A percentile compares a stretch with the other conserved stretches of the same genome.
Conservation (phyloP, 2,113 vertebrate genomes). For the Apistogramma diplotaenia region DNA sequence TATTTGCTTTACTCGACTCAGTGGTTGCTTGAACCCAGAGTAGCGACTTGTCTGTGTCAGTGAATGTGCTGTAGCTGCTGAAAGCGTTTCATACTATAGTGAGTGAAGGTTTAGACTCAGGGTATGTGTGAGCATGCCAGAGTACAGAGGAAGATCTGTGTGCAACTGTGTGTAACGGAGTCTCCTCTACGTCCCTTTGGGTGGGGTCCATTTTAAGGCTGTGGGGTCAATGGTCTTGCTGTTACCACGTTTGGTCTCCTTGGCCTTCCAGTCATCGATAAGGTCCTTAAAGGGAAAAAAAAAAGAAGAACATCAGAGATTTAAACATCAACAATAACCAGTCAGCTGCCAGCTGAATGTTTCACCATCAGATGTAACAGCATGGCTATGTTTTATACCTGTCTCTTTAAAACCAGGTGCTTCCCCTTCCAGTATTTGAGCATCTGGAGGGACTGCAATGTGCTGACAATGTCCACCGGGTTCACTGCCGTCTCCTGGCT, state of each 20-base stretch:
- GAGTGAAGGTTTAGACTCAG: conserved; percentile 5
- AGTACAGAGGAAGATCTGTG: neutral
- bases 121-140: conserved; percentile 35
- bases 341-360: neutral
- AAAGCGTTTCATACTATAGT: neutral
- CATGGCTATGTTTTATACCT: conserved; percentile 70
- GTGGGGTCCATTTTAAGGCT: conserved; percentile 97
- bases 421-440: conserved; percentile 99
- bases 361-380: fast-evolving
- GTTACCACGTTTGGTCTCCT: conserved; percentile 92
- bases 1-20: neutral
- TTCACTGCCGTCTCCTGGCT: conserved; percentile 98
- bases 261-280: conserved; percentile 96
- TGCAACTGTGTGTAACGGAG: neutral
- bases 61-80: conserved; percentile 13
- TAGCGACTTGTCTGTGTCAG: neutral
- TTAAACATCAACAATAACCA: neutral
- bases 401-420: conserved; percentile 95
- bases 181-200: conserved; percentile 88
- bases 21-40: conserved; percentile 40
- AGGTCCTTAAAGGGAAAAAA: conserved; percentile 81
- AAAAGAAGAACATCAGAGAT: neutral
- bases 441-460: conserved; percentile 97
- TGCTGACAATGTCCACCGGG: conserved; percentile 97
- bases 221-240: conserved; percentile 92